Evolutionary conservation across 1,140 invertebrate species (phyloP), one percentile per base, ranked within the genome.

Genomic region (Halyomorpha halys): DNA sequence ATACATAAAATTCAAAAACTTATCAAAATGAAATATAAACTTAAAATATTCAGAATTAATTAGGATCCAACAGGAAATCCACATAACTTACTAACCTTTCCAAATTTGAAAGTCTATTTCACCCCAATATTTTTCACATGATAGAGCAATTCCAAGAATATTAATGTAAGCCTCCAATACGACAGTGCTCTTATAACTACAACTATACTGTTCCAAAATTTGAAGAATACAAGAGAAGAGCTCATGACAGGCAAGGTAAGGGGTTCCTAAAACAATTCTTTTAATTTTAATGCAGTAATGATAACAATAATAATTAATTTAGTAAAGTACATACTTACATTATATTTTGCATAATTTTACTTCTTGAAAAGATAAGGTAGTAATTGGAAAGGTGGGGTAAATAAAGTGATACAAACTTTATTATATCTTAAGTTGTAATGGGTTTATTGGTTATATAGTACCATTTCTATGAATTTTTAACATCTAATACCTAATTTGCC

Each of bases 81-180:
- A 13, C 45, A 16, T 3, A 49, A 49, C 14, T 21, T 49, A 4
- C 9, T 19, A n/a, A 49, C 47, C 47, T 49, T 49, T 49, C 47
- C 47, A 49, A 19, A 21, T 18, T 49, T 49, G n/a, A 18, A 49
- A 49, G 19, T 49, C 47, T 49, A 49, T 49, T 49, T 49, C 47
- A 19, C 47, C 47, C 47, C 47, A 49, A 49, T 49, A 49, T 49
- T n/a, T 49, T 21, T 49, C 47, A 49, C 4, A 19, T 19, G 47
- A 49, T 5, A 49, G n/a, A 49, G 47, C n/a, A 1, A 49, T 3
- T 19, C 47, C 19, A 18, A 49, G 19, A 11, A 49, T 18, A 49
- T 49, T 49, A 19, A 49, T 18, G 11, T 49, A 49, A 49, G 47
- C 19, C 14, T 49, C 47, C 19, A 18, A 5, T 19, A 49, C n/a